Base-by-base conservation (phyloP, 2,113 vertebrate species). In the Lucifuga dentata region DNA sequence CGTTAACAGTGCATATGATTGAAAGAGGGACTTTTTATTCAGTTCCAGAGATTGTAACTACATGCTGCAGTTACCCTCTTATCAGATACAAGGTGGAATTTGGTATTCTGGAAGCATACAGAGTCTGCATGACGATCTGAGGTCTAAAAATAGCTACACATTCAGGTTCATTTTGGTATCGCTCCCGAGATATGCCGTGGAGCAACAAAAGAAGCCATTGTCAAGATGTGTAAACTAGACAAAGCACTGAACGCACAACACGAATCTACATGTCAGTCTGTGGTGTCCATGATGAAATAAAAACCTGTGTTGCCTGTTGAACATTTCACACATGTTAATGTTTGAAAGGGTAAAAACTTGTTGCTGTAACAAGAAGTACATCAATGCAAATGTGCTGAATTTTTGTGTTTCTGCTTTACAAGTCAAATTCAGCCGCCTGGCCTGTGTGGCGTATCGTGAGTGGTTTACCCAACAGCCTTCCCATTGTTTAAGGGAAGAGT, bases 331-430 rank as follows among this genome's bases (percentile, higher is more conserved):
- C 46, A 26, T 46, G 45, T 7, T 46, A 1, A 29, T 32, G 20
- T 62, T 26, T 8, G 33, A 65, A 23, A 40, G 40, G 35, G n/a
- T n/a, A 45, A 44, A 56, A 21, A 0, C 8, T 13, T 44, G 3
- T 3, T 38, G 33, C 20, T 1, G 5, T 1, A 2, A 15, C 1
- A 35, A n/a, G 19, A 39, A 53, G 46, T 35, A n/a, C 45, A 45
- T 32, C 19, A 58, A 44, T n/a, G 12, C 5, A 50, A 23, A 45
- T 26, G 21, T 17, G 29, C 9, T 38, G 33, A 46, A 2, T 29
- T 19, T 39, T 49, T 33, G n/a, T 39, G n/a, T n/a, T n/a, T n/a
- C 8, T 43, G 58, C 35, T 56, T 41, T 11, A 49, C 36, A 50
- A 2, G 13, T 20, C 9, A 41, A 20, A 26, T 33, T 7, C 44